These are phyloP conservation scores for Sminthopsis crassicaudata DNA, from an alignment of 2,113 vertebrate genomes.

Conservation along the genomic window DNA sequence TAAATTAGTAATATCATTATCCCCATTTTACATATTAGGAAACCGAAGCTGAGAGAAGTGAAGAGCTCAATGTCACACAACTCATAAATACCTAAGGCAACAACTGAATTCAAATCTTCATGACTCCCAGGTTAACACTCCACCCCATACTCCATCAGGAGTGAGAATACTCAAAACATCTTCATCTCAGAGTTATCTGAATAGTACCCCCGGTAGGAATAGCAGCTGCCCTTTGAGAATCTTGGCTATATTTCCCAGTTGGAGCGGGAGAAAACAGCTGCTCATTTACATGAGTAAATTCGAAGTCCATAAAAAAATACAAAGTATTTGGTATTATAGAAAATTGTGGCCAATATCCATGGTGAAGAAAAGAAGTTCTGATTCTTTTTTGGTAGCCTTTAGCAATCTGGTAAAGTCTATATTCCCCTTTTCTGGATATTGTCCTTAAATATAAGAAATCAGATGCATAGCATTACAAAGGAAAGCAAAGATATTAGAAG, in stretches of 20 bases:
- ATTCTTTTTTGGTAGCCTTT: neutral
- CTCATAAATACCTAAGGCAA: neutral
- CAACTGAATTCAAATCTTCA: neutral
- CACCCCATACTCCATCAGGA: neutral
- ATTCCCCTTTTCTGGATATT: neutral
- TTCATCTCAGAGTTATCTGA: neutral
- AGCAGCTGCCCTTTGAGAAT: neutral
- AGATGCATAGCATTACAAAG: neutral
- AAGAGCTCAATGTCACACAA: neutral
- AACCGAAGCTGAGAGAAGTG: neutral
- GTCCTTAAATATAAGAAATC: neutral
- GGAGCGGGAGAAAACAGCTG: neutral
- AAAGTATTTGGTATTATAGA: neutral
- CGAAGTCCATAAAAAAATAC: neutral
- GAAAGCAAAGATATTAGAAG: neutral
- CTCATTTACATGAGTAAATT: neutral
- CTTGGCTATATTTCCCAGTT: neutral
- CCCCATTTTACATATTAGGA: neutral
- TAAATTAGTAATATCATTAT: neutral
- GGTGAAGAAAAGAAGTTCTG: neutral
- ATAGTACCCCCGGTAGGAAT: fast-evolving
- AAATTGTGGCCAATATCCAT: neutral
- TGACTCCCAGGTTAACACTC: neutral
- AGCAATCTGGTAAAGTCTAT: neutral
- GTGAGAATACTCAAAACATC: neutral